Evolutionary conservation across 2,888 invertebrate genomes (phyloP).

Genomic region (Metallyticus violacea): DNA sequence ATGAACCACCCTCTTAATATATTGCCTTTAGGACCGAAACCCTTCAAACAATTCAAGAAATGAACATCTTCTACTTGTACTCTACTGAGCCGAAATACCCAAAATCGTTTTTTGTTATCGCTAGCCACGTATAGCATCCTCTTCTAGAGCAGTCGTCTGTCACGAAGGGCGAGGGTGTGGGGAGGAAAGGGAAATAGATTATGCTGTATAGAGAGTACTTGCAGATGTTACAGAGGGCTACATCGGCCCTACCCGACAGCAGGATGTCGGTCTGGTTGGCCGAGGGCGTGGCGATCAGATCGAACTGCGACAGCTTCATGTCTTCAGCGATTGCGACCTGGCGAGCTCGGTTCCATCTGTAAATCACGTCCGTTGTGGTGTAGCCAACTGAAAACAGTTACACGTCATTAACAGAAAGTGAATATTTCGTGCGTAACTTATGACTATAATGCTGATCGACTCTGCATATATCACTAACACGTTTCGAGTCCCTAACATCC

Average conservation of each 20-base stretch:
- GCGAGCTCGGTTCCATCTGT: conserved; percentile 68
- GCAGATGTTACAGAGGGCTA: conserved; percentile 21
- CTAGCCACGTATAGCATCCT: no score
- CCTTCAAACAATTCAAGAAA: no score
- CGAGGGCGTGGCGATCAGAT: conserved; percentile 71
- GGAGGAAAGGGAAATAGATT: neutral
- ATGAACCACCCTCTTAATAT: no score
- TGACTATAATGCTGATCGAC: no score
- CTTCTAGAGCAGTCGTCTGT: neutral
- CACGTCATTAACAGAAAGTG: neutral
- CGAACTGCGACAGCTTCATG: conserved; percentile 82
- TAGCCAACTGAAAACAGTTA: conserved; percentile 61
- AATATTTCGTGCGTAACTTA: no score
- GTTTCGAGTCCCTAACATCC: no score
- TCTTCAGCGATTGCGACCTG: conserved; percentile 76
- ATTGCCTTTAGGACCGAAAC: no score
- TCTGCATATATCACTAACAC: no score
- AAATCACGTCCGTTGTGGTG: conserved; percentile 68
- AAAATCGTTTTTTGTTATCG: no score
- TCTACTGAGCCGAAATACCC: no score
- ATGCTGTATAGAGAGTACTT: conserved; percentile 13
- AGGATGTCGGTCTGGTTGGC: conserved; percentile 60
- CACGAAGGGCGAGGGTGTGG: neutral
- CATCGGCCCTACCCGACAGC: conserved; percentile 40
- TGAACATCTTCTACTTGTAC: no score